Conservation (phyloP, 2,113 vertebrate genomes). For the Pelobates fuscus region DNA sequence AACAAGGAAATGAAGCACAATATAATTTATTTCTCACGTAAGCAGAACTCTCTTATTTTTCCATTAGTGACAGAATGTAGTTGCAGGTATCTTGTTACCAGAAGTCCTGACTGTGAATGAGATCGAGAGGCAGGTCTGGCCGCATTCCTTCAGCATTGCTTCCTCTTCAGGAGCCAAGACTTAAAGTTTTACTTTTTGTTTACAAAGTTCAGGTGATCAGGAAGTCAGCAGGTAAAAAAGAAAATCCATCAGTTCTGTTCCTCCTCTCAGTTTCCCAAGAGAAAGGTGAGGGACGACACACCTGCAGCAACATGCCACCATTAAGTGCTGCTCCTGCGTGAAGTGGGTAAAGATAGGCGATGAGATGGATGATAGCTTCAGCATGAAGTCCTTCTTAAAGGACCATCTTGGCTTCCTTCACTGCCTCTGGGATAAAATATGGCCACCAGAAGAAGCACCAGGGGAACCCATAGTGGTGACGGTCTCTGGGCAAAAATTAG, state of each 20-base stretch:
- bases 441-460: slow-evolving; percentile 60
- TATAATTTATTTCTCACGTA: too few species aligned
- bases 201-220: slow-evolving; percentile 29
- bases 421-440: slow-evolving; percentile 85
- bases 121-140: neutral
- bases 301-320: too few species aligned
- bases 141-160: slow-evolving; percentile 18
- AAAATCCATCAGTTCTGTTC: too few species aligned
- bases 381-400: slow-evolving; percentile 84
- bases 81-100: too few species aligned
- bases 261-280: neutral
- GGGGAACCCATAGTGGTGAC: neutral
- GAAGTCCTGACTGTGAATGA: too few species aligned
- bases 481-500: neutral
- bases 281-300: neutral
- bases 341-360: too few species aligned
- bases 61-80: too few species aligned
- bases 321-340: too few species aligned
- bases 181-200: too few species aligned
- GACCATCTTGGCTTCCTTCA: slow-evolving; percentile 75
- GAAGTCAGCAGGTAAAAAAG: slow-evolving; percentile 36
- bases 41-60: too few species aligned
- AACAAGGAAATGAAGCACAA: too few species aligned
- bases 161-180: slow-evolving; percentile 10
- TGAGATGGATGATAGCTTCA: fast-evolving